Percentiles rank a stretch among this genome's conserved stretches.
phyloP scores from a whole-genome alignment of 2,888 invertebrate genomes.

The Parapristionchus giblindavisi region DNA sequence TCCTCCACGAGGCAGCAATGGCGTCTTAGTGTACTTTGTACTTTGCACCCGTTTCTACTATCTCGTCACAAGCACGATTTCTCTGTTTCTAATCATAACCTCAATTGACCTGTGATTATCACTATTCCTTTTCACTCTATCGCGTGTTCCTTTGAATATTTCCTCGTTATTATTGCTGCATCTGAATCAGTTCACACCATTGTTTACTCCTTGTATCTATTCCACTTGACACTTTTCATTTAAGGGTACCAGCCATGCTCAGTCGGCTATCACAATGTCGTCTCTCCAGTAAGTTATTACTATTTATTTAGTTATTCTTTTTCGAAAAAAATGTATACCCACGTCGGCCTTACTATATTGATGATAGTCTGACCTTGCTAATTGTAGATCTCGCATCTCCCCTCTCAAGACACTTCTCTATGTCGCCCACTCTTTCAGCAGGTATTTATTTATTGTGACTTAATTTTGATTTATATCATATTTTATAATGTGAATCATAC shows the following conservation, averaged over 20 bases:
- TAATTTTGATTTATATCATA: too few species aligned
- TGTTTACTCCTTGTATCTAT: neutral
- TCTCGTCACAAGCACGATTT: conserved; percentile 5
- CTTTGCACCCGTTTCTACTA: conserved; percentile 17
- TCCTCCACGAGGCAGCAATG: neutral
- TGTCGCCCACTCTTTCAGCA: conserved; percentile 31
- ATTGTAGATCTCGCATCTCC: conserved; percentile 24
- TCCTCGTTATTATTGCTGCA: neutral
- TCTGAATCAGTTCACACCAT: neutral
- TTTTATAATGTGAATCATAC: too few species aligned
- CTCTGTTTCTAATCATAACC: conserved; percentile 6
- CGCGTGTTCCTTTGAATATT: neutral
- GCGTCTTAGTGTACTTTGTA: conserved; percentile 34
- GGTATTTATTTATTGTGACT: too few species aligned
- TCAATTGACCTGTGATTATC: conserved; percentile 14
- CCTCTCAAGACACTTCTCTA: conserved; percentile 27
- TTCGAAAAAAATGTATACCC: too few species aligned
- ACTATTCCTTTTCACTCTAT: neutral
- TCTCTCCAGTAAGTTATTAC: conserved; percentile 22
- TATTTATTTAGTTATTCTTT: neutral
- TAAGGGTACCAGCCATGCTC: conserved; percentile 28
- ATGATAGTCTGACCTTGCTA: neutral
- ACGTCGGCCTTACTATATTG: neutral
- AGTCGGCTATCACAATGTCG: conserved; percentile 32
- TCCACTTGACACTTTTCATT: neutral